Percentiles rank a stretch among this genome's conserved stretches.
Conservation (phyloP, 2,888 invertebrate genomes). For the Molanna angustata region DNA sequence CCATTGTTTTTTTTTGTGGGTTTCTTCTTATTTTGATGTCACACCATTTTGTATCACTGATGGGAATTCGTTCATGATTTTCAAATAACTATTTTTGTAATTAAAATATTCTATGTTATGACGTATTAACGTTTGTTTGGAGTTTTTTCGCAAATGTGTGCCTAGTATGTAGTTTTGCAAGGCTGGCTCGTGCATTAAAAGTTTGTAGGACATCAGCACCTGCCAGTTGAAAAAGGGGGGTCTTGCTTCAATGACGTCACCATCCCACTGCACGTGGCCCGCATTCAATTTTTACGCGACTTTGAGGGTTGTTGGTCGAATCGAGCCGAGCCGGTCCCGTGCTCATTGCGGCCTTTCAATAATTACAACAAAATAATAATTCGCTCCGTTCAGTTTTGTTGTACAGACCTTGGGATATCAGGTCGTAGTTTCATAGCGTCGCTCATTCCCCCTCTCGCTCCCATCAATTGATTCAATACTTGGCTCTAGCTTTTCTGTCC, state of each 20-base stretch:
- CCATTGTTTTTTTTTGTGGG: no score
- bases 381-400: not conserved
- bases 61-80: no score
- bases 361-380: no score
- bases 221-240: conserved; percentile 7
- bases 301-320: not conserved
- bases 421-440: conserved; percentile 7
- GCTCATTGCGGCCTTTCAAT: no score
- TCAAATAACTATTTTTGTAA: no score
- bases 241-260: conserved; percentile 19
- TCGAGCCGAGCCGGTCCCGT: not conserved
- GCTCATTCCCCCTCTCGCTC: conserved; percentile 6
- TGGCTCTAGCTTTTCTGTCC: not conserved
- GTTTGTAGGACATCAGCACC: not conserved
- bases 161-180: no score
- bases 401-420: conserved; percentile 8
- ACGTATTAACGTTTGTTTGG: no score
- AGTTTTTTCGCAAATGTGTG: no score
- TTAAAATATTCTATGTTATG: no score
- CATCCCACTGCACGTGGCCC: conserved; percentile 13
- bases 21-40: no score
- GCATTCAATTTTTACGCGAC: conserved; percentile 12
- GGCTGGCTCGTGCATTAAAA: no score
- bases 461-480: conserved; percentile 5
- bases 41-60: no score